Base-by-base conservation (phyloP, 1,140 invertebrate species). In the Leucophenga varia region DNA sequence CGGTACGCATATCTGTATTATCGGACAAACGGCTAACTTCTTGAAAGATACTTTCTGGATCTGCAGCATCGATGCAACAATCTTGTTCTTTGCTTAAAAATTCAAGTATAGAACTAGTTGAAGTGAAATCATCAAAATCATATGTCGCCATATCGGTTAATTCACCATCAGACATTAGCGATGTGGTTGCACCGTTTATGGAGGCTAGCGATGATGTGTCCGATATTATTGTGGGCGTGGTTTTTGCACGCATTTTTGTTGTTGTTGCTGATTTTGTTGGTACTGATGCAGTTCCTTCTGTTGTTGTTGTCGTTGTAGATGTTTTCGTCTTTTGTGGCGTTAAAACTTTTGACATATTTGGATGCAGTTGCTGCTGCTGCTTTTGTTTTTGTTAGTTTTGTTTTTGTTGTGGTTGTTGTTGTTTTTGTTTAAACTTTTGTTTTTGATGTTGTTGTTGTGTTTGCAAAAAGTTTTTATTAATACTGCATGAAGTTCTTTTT, bases 41-140 rank as follows among this genome's bases (percentile, higher is more conserved):
- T 32, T 74, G 59, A 47, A 75, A 75, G 32, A 75, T 70, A 19
- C 47, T 64, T 13, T 75, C 73, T 6, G 69, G 53, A 42, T 75
- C 72, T 1, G 50, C 53, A 12, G 43, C 37, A 17, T 72, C 68
- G 3, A 50, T 21, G 14, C 30, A 44, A 51, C 73, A 71, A 39
- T 71, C 65, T 42, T 71, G 70, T 44, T 75, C 73, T 37, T 72
- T 68, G 47, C 57, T 49, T 19, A 75, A 42, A 18, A 75, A 75
- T 19, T 75, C 72, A 2, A 73, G 54, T 14, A 75, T 74, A 9
- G 70, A 72, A 16, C 69, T 71, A 53, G 47, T 64, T 37, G 50
- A 56, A 13, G 63, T 63, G 34, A 61, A 71, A 22, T 71, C 72
- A 46, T 65, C 48, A 35, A 43, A 50, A 30, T 55, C 45, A 22